These are phyloP conservation scores for Trididemnum clinides DNA, from an alignment of 23 tunicate species.

Conservation along the genomic window DNA sequence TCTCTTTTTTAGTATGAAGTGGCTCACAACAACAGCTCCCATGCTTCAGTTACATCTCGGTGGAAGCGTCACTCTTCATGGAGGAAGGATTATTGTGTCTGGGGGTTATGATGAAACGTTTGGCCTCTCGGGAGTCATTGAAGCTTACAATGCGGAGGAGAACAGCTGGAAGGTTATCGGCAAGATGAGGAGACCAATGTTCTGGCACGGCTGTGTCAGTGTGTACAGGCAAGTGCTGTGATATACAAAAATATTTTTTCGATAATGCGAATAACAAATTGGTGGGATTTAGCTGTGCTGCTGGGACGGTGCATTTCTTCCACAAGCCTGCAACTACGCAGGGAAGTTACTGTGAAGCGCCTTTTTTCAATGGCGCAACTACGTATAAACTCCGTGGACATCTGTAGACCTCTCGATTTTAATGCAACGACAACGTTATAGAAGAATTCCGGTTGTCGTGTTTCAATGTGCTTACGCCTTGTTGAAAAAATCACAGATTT, in stretches of 20 bases:
- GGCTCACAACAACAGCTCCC: constrained; percentile 47
- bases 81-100: constrained; percentile 77
- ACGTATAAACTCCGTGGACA: too few species aligned
- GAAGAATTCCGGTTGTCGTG: too few species aligned
- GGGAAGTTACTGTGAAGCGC: too few species aligned
- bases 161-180: constrained; percentile 62
- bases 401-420: too few species aligned
- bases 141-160: constrained; percentile 63
- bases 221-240: constrained; percentile 69
- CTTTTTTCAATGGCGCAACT: too few species aligned
- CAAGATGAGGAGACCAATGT: constrained; percentile 82
- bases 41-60: constrained; percentile 93
- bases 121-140: constrained; percentile 73
- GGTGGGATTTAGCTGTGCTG: neutral
- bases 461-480: too few species aligned
- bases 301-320: too few species aligned
- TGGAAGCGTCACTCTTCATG: constrained; percentile 67
- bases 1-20: constrained; percentile 27
- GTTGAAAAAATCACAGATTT: too few species aligned
- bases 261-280: neutral
- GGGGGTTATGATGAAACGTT: constrained; percentile 91
- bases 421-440: too few species aligned
- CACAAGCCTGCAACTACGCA: too few species aligned
- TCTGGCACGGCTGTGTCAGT: constrained; percentile 94
- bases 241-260: neutral